These are phyloP conservation scores for Didymodactylos carnosus DNA, from an alignment of 2,888 invertebrate species.

Conservation along the genomic window DNA sequence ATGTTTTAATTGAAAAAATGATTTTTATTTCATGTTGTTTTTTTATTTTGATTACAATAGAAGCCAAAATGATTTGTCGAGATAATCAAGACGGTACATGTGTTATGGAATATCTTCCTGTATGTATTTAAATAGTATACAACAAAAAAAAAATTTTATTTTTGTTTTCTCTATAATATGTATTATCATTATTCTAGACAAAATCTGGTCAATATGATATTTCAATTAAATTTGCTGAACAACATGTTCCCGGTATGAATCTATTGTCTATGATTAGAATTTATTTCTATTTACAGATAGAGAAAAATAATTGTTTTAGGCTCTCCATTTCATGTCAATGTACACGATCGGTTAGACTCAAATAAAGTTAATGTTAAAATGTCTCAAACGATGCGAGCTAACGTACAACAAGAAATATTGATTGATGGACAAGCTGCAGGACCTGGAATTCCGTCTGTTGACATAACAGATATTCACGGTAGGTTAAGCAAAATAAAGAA, in stretches of 20 bases:
- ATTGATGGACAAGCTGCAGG: constrained; percentile 56
- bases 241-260: constrained; percentile 48
- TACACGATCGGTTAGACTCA: constrained; percentile 47
- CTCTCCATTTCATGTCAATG: constrained; percentile 35
- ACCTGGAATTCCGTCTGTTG: constrained; percentile 29
- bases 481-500: not conserved
- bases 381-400: constrained; percentile 30
- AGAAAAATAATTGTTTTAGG: constrained; percentile 18
- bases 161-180: no score
- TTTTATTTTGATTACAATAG: no score
- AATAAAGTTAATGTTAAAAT: constrained; percentile 29
- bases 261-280: not conserved
- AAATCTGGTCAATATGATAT: constrained; percentile 51
- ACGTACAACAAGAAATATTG: constrained; percentile 51
- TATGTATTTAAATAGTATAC: no score
- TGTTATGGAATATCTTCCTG: constrained; percentile 56
- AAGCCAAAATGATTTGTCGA: constrained; percentile 60
- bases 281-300: not conserved
- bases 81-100: constrained; percentile 69
- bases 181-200: not conserved
- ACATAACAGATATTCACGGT: constrained; percentile 11
- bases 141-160: not conserved
- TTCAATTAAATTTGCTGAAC: constrained; percentile 58
- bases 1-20: no score
- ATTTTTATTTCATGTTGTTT: no score